Base-by-base conservation (phyloP, 2,113 vertebrate species). In the Cheilinus undulatus region DNA sequence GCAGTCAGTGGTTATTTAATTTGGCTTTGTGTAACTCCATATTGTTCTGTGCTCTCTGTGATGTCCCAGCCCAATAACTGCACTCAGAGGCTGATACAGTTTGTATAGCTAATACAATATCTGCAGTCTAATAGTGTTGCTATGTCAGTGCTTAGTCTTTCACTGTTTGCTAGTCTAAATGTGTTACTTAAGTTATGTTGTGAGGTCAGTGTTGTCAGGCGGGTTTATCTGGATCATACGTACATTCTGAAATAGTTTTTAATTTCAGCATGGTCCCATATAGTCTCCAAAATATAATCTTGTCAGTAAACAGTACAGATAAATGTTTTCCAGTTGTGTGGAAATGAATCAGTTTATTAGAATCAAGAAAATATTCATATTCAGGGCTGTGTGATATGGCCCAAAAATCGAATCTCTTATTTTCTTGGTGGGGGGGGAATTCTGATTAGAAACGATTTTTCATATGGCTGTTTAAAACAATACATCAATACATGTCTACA, bases 51-150 rank as follows among this genome's bases (percentile, higher is more conserved):
- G 65, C 13, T 54, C 23, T 2, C 1, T 6, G 14, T 53, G 15
- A 8, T 19, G 42, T 58, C 61, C 11, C 43, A 24, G 45, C 23
- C 36, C 43, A 54, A 38, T 54, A 62, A 26, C 48, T 30, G 45
- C 36, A 22, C n/a, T 36, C 26, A 36, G 22, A 23, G 50, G 23
- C 14, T 43, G 5, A 64, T 48, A 7, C 8, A 13, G 50, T 53
- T 59, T 66, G 14, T 40, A 13, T 46, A 5, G 20, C 48, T 12
- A 42, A 17, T 22, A 27, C 53, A 49, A 7, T 17, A 38, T 36
- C 30, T 58, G 43, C 22, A 69, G 49, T 9, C 1, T 20, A 15
- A 19, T 5, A 15, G 15, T n/a, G 24, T 30, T 27, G 26, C 22
- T 14, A 4, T 38, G 52, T 22, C 2, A 1, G 50, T 17, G 7